phyloP scores from a whole-genome alignment of 2,888 invertebrate species.

The Synergus umbraculus region DNA sequence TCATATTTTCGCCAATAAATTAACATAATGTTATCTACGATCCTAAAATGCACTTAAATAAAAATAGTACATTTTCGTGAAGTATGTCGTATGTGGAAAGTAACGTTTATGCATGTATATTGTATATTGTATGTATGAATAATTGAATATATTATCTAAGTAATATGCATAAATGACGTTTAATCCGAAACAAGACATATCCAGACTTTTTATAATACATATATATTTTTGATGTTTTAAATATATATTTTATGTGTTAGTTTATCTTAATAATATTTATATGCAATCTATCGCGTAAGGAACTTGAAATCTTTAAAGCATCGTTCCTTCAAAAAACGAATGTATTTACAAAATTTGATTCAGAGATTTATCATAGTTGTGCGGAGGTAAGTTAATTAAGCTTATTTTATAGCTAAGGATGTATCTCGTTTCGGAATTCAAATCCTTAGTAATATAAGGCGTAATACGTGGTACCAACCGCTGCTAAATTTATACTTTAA shows the following conservation, averaged over 20 bases:
- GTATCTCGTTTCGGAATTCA: constrained; percentile 8
- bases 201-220: neutral
- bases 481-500: neutral
- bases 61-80: constrained; percentile 28
- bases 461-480: neutral
- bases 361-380: constrained; percentile 11
- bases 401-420: neutral
- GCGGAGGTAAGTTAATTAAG: constrained; percentile 5
- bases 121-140: neutral
- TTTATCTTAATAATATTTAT: neutral
- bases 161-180: constrained; percentile 4
- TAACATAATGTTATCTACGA: constrained; percentile 17
- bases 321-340: neutral
- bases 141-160: neutral
- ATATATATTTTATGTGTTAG: neutral
- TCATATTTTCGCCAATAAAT: constrained; percentile 31
- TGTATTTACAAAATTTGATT: constrained; percentile 20
- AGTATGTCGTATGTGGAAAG: neutral
- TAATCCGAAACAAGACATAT: constrained; percentile 11
- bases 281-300: neutral
- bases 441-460: constrained; percentile 17
- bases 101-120: constrained; percentile 28
- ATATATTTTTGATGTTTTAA: constrained; percentile 1
- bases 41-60: constrained; percentile 1
- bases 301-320: neutral